phyloP scores from a whole-genome alignment of 30 jellyfish, hydroid and myxozoan genomes.

The Aurelia aurita complex sp. Pacific region DNA sequence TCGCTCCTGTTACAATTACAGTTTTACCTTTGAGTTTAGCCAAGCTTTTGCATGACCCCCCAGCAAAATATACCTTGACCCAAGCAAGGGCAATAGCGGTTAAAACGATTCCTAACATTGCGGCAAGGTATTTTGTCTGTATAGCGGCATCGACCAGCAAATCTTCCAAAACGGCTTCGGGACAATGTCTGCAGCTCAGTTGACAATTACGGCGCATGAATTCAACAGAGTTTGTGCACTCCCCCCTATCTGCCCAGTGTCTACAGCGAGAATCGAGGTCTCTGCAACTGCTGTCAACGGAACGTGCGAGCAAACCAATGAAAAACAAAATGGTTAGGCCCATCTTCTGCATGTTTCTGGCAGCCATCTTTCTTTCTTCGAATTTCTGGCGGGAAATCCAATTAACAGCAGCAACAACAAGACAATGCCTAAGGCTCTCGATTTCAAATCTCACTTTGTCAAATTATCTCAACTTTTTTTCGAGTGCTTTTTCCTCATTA shows the following conservation, averaged over 20 bases:
- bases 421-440: too few species aligned
- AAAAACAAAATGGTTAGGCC: not conserved
- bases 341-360: too few species aligned
- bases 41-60: slow-evolving; percentile 69
- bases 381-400: too few species aligned
- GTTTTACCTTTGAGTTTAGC: slow-evolving; percentile 69
- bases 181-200: slow-evolving; percentile 53
- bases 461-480: too few species aligned
- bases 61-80: slow-evolving; percentile 66
- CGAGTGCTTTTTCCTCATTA: too few species aligned
- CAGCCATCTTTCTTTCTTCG: too few species aligned
- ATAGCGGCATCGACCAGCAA: slow-evolving; percentile 20
- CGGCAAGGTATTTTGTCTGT: slow-evolving; percentile 21
- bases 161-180: slow-evolving; percentile 50
- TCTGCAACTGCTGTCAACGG: slow-evolving; percentile 17
- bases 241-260: slow-evolving; percentile 59
- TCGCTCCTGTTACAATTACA: slow-evolving; percentile 83
- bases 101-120: slow-evolving; percentile 3
- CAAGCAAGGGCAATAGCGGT: slow-evolving; percentile 19
- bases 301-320: not conserved
- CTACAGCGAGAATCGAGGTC: slow-evolving; percentile 60
- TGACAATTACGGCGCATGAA: slow-evolving; percentile 59
- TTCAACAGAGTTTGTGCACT: slow-evolving; percentile 38
- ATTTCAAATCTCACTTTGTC: too few species aligned
- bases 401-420: too few species aligned